Percentiles rank a stretch among this genome's conserved stretches.
These are phyloP conservation scores for Drosophila cardini DNA, from an alignment of 1,140 invertebrate genomes.

Conservation along the genomic window DNA sequence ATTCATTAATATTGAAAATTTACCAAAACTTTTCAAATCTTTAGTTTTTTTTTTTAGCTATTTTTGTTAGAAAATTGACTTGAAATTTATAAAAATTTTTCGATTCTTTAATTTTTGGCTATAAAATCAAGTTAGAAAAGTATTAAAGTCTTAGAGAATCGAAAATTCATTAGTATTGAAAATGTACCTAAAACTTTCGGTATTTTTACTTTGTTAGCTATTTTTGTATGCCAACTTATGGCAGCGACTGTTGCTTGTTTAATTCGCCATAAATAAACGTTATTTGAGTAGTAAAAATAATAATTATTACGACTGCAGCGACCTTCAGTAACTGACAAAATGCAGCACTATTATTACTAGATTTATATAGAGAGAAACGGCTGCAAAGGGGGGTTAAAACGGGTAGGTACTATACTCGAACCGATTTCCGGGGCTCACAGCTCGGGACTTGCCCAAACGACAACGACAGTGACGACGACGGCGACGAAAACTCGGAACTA, in stretches of 20 bases:
- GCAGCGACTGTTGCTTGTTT: slow-evolving; percentile 7
- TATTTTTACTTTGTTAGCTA: no score
- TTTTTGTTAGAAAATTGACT: no score
- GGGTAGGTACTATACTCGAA: neutral
- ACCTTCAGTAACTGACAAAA: slow-evolving; percentile 10
- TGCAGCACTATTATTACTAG: slow-evolving; percentile 1
- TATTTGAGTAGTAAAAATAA: neutral
- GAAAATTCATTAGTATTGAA: no score
- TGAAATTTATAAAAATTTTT: no score
- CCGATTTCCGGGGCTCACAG: neutral
- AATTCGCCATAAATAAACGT: slow-evolving; percentile 1
- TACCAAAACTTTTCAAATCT: no score
- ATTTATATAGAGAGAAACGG: neutral
- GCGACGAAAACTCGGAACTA: slow-evolving; percentile 4
- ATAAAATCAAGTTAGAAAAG: no score
- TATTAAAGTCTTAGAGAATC: no score
- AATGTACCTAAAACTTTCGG: no score
- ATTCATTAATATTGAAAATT: no score
- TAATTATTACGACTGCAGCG: slow-evolving; percentile 15
- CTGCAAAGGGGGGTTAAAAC: neutral
- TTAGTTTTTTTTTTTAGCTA: no score
- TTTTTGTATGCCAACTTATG: no score
- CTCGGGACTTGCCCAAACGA: neutral
- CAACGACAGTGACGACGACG: neutral
- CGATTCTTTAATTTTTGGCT: no score